Conservation (phyloP, 1,140 invertebrate genomes). For the Calliphora vicina region DNA sequence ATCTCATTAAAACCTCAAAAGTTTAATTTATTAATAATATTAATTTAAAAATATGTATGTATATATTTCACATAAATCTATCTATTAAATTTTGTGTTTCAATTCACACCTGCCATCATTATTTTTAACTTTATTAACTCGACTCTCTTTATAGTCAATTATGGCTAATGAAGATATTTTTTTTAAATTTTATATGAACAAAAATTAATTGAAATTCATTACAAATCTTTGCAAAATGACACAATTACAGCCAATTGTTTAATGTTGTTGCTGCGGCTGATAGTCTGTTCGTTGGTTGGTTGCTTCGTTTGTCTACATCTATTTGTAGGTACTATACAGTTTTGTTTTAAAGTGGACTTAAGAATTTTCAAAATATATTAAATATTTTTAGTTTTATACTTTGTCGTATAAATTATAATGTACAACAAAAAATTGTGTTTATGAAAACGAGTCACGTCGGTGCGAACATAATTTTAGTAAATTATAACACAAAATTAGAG, state of each 20-base stretch:
- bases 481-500: neutral
- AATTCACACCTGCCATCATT: neutral
- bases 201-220: constrained; percentile 11
- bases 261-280: neutral
- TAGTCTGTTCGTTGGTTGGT: neutral
- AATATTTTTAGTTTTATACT: neutral
- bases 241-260: neutral
- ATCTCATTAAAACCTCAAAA: no score
- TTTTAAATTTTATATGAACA: neutral
- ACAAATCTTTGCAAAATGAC: constrained; percentile 4
- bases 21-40: no score
- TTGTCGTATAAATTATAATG: neutral
- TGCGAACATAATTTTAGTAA: neutral
- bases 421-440: neutral
- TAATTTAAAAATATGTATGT: no score
- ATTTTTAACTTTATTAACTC: neutral
- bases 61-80: no score
- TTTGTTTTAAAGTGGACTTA: neutral
- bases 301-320: neutral
- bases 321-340: neutral
- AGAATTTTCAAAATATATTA: neutral
- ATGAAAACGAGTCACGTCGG: neutral
- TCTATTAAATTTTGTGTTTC: neutral
- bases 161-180: neutral
- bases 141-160: neutral